Conservation (phyloP, 1,140 invertebrate genomes). For the Drosophila saltans region DNA sequence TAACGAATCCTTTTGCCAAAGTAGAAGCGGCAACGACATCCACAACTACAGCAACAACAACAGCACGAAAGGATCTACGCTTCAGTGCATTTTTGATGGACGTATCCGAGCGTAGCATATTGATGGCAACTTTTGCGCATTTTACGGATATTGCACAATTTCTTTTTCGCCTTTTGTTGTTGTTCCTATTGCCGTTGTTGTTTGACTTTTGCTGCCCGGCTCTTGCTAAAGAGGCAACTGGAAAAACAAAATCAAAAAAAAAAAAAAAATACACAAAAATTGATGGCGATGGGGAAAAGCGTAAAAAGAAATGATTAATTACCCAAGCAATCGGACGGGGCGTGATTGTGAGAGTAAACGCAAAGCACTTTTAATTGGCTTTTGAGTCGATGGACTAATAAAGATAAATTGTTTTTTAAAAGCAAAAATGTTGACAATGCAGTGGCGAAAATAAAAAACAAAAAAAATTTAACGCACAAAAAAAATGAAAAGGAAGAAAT, state of each 20-base stretch:
- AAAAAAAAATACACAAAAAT: slow-evolving; percentile 20
- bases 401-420: slow-evolving; percentile 82
- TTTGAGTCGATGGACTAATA: slow-evolving; percentile 79
- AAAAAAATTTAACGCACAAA: neutral
- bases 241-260: neutral
- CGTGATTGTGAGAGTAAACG: slow-evolving; percentile 63
- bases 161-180: slow-evolving; percentile 34
- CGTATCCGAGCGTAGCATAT: slow-evolving; percentile 82
- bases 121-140: slow-evolving; percentile 81
- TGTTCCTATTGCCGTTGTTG: neutral
- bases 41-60: slow-evolving; percentile 35
- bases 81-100: slow-evolving; percentile 81
- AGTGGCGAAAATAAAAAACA: neutral
- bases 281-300: neutral
- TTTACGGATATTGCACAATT: slow-evolving; percentile 82
- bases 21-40: slow-evolving; percentile 11
- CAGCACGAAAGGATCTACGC: slow-evolving; percentile 77
- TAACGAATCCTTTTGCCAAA: slow-evolving; percentile 77
- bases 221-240: slow-evolving; percentile 40
- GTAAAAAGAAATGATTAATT: slow-evolving; percentile 74
- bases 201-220: slow-evolving; percentile 9
- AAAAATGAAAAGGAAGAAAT: neutral
- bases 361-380: slow-evolving; percentile 79
- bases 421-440: slow-evolving; percentile 73
- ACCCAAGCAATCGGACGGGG: slow-evolving; percentile 43